Evolutionary conservation across 2,113 vertebrate genomes (phyloP).

Genomic region (Tetrao urogallus): DNA sequence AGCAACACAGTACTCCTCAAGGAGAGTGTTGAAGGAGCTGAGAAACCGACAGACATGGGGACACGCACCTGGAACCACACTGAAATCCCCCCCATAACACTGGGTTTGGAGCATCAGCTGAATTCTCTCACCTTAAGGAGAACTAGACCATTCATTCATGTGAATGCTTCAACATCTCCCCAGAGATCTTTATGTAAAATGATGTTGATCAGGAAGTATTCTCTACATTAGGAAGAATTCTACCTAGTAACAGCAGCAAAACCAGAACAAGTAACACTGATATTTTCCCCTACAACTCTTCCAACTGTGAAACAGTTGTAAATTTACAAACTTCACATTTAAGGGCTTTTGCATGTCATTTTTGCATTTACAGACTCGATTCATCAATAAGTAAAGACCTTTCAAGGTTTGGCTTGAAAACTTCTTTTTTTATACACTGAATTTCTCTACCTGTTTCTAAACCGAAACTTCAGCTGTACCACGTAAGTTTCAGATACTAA

Average conservation of each 20-base stretch:
- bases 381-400: not conserved
- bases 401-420: not conserved
- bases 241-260: not conserved
- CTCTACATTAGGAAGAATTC: not conserved
- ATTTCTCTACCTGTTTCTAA: not conserved
- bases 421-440: not conserved
- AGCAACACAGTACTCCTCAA: fast-evolving
- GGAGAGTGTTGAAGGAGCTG: fast-evolving
- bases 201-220: not conserved
- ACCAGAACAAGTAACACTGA: not conserved
- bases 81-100: not conserved
- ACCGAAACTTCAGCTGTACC: not conserved
- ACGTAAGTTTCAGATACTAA: not conserved
- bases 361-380: not conserved
- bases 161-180: not conserved
- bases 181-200: not conserved
- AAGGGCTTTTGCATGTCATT: not conserved
- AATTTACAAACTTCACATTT: not conserved
- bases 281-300: not conserved
- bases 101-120: fast-evolving
- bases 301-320: not conserved
- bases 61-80: fast-evolving
- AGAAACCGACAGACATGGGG: fast-evolving
- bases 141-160: not conserved
- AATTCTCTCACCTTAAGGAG: not conserved